Evolutionary conservation across 1,140 invertebrate genomes (phyloP), one percentile per base, ranked within the genome.

Genomic region (Akabosia matsudoensis): DNA sequence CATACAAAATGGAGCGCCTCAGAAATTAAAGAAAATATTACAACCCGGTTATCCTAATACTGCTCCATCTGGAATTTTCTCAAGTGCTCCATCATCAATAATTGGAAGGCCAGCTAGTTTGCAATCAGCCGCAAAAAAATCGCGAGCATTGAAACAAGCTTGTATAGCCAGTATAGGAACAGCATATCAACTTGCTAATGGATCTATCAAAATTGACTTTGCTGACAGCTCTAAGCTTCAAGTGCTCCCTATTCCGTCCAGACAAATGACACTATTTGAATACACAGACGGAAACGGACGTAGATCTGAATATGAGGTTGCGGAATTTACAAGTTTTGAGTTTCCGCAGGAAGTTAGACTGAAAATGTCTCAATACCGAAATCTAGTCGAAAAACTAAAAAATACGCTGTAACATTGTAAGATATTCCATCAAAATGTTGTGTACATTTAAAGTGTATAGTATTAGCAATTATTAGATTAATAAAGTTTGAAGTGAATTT

Each of bases 191-290:
- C 28, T 87, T 73, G 78, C 86, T 1, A 86, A 85, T 64, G 87
- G 86, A 22, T 85, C 88, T 77, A 85, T 88, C 72, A 82, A 84
- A 78, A 83, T 88, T 7, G 83, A 85, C 70, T 89, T 86, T 78
- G 82, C 84, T 18, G 88, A 89, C 80, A 87, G 37, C 18, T 45
- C 7, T 45, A 45, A 45, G 37, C 37, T 45, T 18, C 18, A 10
- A 10, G 37, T 45, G 37, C 7, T 10, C 37, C 37, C 37, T n/a
- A n/a, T n/a, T n/a, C n/a, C n/a, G n/a, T 45, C 7, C 7, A 45
- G 18, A 45, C 7, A 18, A 18, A 45, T 18, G 7, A 45, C 37
- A 45, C 7, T 45, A 18, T 45, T 45, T 45, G 7, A 7, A 45
- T 45, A 10, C 37, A 45, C 37, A 10, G 37, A 45, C 18, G 18